Evolutionary conservation across 2,888 invertebrate genomes (phyloP), one percentile per base, ranked within the genome.

Genomic region (Tineola bisselliella): DNA sequence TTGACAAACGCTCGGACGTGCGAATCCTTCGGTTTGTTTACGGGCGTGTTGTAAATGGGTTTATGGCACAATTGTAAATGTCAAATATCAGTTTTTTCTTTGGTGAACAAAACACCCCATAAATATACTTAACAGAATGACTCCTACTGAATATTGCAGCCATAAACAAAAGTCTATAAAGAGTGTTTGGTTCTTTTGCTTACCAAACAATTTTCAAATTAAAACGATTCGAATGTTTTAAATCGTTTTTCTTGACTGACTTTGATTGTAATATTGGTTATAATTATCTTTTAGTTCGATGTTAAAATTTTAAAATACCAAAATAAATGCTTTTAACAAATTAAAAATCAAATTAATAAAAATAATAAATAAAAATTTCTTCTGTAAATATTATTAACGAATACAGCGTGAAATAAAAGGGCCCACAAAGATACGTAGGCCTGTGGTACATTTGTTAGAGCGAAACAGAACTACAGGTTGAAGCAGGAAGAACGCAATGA

Each of bases 131-230:
- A 84, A 84, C 84, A 81, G 79, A 83, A 81, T 77, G 76, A 75
- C 76, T 81, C 81, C 84, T 84, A 84, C 84, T 82, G 84, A 82
- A 84, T 82, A 83, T 81, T 79, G 79, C 73, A 73, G 77, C 75
- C 75, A 80, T 84, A 83, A 84, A 84, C 74, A 69, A 67, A 72
- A 76, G 75, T 77, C 77, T 78, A 82, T 84, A 83, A 83, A 84
- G 74, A 77, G 78, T 80, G 79, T 80, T 79, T 79, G 73, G 11
- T 75, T 77, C 75, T 81, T 80, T 81, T 80, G 82, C 83, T 79
- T 71, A 6, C 25, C 25, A 64, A 68, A 73, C 74, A 75, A 73
- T 75, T 73, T 66, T 71, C 48, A 79, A 79, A 72, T 78, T 74
- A 48, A 18, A 60, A 25, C n/a, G 17, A 15, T 13, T 25, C 25